Conservation (phyloP, 2,888 invertebrate genomes). For the Pterostichus niger region DNA sequence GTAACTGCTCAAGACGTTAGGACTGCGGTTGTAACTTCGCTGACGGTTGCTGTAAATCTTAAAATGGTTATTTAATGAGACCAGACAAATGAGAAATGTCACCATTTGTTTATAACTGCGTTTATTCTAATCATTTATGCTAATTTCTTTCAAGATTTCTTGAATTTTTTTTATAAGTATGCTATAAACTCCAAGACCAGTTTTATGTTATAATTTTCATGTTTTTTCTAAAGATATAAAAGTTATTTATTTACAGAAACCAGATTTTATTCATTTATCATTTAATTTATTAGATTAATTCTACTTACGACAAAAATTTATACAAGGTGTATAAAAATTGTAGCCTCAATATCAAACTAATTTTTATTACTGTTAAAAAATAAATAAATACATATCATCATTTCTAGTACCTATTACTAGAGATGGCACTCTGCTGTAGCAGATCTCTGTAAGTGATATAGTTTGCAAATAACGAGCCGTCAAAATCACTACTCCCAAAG, state of each 20-base stretch:
- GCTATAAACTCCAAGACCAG: too few relatives aligned
- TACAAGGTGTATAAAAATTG: background rate
- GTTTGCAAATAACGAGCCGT: too few relatives aligned
- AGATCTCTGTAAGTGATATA: too few relatives aligned
- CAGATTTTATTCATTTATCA: background rate
- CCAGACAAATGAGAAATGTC: slow-evolving; percentile 4
- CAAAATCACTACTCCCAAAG: too few relatives aligned
- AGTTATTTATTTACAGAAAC: background rate
- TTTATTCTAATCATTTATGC: slow-evolving; percentile 11
- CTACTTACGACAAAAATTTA: background rate
- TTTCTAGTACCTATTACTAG: too few relatives aligned
- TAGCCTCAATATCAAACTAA: too few relatives aligned
- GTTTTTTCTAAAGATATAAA: background rate
- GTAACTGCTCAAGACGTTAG: background rate
- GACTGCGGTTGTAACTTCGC: background rate
- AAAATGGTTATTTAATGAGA: slow-evolving; percentile 1
- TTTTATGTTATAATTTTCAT: too few relatives aligned
- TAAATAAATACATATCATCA: too few relatives aligned
- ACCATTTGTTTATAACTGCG: slow-evolving; percentile 4
- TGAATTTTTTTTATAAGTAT: too few relatives aligned
- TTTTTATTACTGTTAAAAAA: too few relatives aligned
- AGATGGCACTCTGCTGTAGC: too few relatives aligned
- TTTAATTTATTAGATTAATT: background rate
- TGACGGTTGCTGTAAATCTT: background rate
- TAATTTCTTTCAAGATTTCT: background rate